phyloP scores from a whole-genome alignment of 2,888 invertebrate species.

The Sminthurides aquaticus region DNA sequence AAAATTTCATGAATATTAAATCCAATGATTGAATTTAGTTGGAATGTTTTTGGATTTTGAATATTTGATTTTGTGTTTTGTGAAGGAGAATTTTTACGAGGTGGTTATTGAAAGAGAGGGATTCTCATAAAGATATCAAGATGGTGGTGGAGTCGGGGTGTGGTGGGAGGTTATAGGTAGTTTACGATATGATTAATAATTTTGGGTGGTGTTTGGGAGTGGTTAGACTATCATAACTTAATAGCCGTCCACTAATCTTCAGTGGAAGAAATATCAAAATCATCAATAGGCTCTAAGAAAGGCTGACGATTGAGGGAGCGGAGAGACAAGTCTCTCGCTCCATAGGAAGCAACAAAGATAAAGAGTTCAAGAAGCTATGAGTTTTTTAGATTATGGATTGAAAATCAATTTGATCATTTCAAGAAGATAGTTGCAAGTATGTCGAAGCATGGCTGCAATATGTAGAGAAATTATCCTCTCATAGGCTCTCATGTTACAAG shows the following conservation, averaged over 20 bases:
- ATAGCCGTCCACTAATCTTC: conserved; percentile 24
- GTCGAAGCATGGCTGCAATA: too few relatives aligned
- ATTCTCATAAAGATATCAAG: not conserved
- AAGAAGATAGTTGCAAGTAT: too few relatives aligned
- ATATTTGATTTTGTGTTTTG: not conserved
- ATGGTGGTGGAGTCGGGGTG: conserved; percentile 1
- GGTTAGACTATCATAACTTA: conserved; percentile 24
- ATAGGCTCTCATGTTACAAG: too few relatives aligned
- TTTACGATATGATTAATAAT: conserved; percentile 30
- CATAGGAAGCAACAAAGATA: not conserved
- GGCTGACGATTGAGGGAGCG: too few relatives aligned
- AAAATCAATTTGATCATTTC: too few relatives aligned
- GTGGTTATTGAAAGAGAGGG: conserved; percentile 4
- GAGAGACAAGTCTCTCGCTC: too few relatives aligned
- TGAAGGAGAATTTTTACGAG: not conserved
- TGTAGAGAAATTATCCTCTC: too few relatives aligned
- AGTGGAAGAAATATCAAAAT: not conserved
- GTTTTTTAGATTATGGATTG: too few relatives aligned
- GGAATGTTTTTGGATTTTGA: not conserved
- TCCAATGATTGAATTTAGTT: not conserved
- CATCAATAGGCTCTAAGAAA: too few relatives aligned
- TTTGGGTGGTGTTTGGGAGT: conserved; percentile 26
- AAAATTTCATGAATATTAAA: conserved; percentile 6
- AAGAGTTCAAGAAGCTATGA: too few relatives aligned
- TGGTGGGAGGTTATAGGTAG: conserved; percentile 27